These are phyloP conservation scores for Lagorchestes hirsutus DNA, from an alignment of 2,797 vertebrate species.

Conservation along the genomic window DNA sequence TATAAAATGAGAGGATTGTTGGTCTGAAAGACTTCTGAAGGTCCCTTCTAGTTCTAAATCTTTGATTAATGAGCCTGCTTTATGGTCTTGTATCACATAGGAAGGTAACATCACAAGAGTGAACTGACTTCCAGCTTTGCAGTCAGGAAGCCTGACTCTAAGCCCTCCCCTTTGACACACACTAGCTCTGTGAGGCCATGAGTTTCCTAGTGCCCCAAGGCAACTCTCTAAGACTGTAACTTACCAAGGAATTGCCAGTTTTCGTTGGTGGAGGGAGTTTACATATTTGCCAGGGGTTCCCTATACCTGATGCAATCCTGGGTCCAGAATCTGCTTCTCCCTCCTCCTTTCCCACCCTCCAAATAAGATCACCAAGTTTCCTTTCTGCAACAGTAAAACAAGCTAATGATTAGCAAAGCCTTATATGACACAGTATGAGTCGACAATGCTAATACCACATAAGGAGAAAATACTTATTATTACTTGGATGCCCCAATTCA, in stretches of 20 bases:
- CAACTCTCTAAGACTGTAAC: background rate
- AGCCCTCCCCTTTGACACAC: background rate
- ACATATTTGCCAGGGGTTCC: background rate
- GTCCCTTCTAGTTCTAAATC: background rate
- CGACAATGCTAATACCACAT: slow-evolving; percentile 31
- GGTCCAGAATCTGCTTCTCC: background rate
- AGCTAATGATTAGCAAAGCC: slow-evolving; percentile 35
- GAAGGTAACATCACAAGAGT: background rate
- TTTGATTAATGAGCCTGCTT: background rate
- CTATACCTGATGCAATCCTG: background rate
- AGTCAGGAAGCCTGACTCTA: background rate
- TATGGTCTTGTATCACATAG: background rate
- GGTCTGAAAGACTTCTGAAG: background rate
- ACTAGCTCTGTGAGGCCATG: background rate
- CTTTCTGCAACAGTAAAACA: slow-evolving; percentile 32
- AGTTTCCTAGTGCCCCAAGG: background rate
- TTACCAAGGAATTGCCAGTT: background rate
- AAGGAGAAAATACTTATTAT: slow-evolving; percentile 40
- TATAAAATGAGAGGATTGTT: background rate
- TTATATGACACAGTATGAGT: slow-evolving; percentile 26
- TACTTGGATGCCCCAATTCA: slow-evolving; percentile 37
- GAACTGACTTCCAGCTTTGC: background rate
- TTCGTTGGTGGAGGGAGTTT: background rate
- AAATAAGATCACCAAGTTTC: slow-evolving; percentile 35
- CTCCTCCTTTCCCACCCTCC: background rate